phyloP scores from a whole-genome alignment of 1,140 invertebrate genomes.

The Scaptomyza hsui region DNA sequence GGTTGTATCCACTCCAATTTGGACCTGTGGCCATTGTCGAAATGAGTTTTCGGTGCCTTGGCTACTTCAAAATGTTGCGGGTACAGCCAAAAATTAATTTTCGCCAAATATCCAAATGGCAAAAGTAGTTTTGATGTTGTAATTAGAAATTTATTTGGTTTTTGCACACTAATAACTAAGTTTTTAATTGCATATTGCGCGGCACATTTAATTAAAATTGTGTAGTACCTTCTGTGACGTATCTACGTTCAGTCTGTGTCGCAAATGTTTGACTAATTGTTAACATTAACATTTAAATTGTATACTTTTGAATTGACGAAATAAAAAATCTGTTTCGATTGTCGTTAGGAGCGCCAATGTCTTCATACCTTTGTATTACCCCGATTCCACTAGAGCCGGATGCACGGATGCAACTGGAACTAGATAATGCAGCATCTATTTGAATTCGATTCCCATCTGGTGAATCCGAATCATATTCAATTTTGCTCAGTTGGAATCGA shows the following conservation, averaged over 20 bases:
- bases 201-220: slow-evolving; percentile 44
- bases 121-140: slow-evolving; percentile 39
- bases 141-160: slow-evolving; percentile 79
- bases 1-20: slow-evolving; percentile 47
- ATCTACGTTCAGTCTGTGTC: not conserved
- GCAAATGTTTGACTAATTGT: slow-evolving; percentile 6
- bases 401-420: too few relatives aligned
- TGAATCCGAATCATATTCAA: too few relatives aligned
- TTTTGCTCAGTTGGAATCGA: too few relatives aligned
- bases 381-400: too few relatives aligned
- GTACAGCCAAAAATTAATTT: slow-evolving; percentile 64
- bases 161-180: slow-evolving; percentile 53
- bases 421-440: too few relatives aligned
- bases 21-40: slow-evolving; percentile 41
- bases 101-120: slow-evolving; percentile 45
- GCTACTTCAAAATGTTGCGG: slow-evolving; percentile 42
- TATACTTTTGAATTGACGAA: not conserved
- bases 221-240: slow-evolving; percentile 10
- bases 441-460: too few relatives aligned
- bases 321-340: too few relatives aligned
- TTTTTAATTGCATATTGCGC: slow-evolving; percentile 69
- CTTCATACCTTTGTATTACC: too few relatives aligned
- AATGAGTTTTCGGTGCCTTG: slow-evolving; percentile 70
- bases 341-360: too few relatives aligned
- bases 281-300: not conserved